Evolutionary conservation across 2,113 vertebrate genomes (phyloP), one percentile per base, ranked within the genome.

Genomic region (Platichthys flesus): DNA sequence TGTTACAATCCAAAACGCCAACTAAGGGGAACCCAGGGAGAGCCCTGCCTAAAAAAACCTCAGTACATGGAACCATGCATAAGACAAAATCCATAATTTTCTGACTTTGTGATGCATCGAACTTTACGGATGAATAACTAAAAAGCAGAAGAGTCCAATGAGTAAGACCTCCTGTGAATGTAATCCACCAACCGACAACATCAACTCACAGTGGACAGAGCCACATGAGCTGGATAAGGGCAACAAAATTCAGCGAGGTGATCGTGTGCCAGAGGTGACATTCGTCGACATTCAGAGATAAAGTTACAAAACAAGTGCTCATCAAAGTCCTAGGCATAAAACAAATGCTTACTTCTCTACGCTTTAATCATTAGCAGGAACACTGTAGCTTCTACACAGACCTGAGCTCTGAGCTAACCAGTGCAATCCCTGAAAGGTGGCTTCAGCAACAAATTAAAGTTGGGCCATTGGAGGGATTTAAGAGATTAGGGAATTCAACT

Each of bases 401-500:
- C 72, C 18, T 14, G 14, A 31, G 40, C 35, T 59, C 28, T 26
- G 21, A 21, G 23, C 24, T 31, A 67, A 68, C 42, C 71, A 35
- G 8, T 42, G 31, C n/a, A 67, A 60, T 71, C 58, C 42, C 59
- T 79, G 26, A 65, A 73, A 87, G 65, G 65, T 61, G 64, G 58
- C 82, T 81, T 80, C 67, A 57, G 67, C 42, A 76, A 83, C 74
- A 74, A 78, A 65, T 71, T 40, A 83, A 87, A 89, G 62, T 87
- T 81, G 60, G 45, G 24, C 26, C 61, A 75, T 47, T 28, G 26
- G 59, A 85, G 28, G 78, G 83, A 88, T 86, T 89, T 75, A 83
- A 56, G 24, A 84, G 88, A 87, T 86, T 71, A 88, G n/a, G 10
- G 55, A 57, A 68, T 64, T 67, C 59, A 61, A 86, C 64, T 82